Percentiles rank a stretch among this genome's conserved stretches.
Evolutionary conservation across 2,888 invertebrate species (phyloP).

Genomic region (Patella ulyssiponensis): DNA sequence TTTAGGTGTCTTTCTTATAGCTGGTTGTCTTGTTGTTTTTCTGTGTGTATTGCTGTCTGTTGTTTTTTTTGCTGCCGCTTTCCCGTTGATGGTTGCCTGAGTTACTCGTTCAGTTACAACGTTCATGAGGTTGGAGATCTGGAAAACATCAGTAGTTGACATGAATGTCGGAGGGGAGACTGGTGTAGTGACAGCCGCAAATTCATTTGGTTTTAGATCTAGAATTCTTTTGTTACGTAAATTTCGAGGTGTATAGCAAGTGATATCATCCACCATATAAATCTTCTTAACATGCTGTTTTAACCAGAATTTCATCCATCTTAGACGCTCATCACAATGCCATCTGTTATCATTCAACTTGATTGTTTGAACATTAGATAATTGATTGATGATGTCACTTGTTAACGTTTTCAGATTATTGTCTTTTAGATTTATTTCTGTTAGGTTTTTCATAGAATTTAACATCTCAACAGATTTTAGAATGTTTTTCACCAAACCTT

Average conservation of each 20-base stretch:
- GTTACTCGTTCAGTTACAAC: background rate
- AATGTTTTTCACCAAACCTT: conserved; percentile 43
- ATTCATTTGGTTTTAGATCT: conserved; percentile 25
- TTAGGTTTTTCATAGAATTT: conserved; percentile 39
- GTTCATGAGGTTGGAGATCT: background rate
- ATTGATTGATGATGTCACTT: conserved; percentile 31
- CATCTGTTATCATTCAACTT: conserved; percentile 85
- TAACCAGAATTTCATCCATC: conserved; percentile 80
- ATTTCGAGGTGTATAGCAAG: conserved; percentile 42
- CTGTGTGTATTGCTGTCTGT: background rate
- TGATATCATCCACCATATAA: conserved; percentile 32
- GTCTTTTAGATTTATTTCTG: conserved; percentile 47
- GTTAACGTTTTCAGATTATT: conserved; percentile 45
- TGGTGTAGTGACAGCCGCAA: conserved; percentile 21
- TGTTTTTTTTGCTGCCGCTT: conserved; percentile 1
- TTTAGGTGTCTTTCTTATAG: background rate
- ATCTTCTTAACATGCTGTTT: conserved; percentile 39
- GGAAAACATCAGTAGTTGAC: conserved; percentile 15
- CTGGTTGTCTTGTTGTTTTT: background rate
- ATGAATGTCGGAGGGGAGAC: conserved; percentile 11
- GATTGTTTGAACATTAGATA: conserved; percentile 43
- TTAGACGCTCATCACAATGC: conserved; percentile 85
- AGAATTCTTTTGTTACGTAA: conserved; percentile 40
- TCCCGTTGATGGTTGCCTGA: conserved; percentile 14
- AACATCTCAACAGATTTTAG: conserved; percentile 38